Percentiles rank a stretch among this genome's conserved stretches.
Evolutionary conservation across 2,113 vertebrate genomes (phyloP).

Genomic region (Ovibos moschatus): DNA sequence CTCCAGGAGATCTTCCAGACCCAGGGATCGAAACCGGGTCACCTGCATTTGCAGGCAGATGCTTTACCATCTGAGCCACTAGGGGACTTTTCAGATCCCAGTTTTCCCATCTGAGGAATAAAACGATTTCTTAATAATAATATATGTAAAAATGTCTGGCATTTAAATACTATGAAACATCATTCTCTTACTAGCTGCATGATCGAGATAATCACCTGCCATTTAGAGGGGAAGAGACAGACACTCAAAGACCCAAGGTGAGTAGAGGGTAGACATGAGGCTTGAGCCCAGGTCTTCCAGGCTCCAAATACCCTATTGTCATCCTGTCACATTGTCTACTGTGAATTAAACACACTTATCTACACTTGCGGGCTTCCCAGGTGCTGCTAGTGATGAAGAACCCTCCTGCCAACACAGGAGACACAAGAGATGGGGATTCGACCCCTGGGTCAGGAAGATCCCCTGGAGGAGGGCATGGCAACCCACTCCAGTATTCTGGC

Average conservation of each 20-base stretch:
- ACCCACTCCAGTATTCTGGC: neutral
- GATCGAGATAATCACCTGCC: neutral
- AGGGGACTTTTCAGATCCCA: neutral
- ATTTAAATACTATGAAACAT: neutral
- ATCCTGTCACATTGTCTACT: accelerated
- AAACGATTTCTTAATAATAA: neutral
- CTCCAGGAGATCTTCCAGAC: neutral
- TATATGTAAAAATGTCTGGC: neutral
- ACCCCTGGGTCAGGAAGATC: neutral
- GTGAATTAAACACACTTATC: neutral
- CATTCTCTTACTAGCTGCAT: neutral
- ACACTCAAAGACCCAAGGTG: neutral
- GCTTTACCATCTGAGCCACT: neutral
- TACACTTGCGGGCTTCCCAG: neutral
- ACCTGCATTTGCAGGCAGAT: neutral
- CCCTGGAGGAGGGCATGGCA: neutral
- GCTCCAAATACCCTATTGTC: neutral
- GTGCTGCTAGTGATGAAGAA: neutral
- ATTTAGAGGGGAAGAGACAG: neutral
- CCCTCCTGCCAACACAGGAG: neutral
- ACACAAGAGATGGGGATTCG: neutral
- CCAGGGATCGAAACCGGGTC: neutral
- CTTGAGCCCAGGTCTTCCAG: neutral
- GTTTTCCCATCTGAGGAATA: neutral
- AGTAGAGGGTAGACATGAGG: neutral